Percentiles rank a stretch among this genome's conserved stretches.
phyloP scores from a whole-genome alignment of 2,797 vertebrate genomes.

The Myiotriccus ornatus region DNA sequence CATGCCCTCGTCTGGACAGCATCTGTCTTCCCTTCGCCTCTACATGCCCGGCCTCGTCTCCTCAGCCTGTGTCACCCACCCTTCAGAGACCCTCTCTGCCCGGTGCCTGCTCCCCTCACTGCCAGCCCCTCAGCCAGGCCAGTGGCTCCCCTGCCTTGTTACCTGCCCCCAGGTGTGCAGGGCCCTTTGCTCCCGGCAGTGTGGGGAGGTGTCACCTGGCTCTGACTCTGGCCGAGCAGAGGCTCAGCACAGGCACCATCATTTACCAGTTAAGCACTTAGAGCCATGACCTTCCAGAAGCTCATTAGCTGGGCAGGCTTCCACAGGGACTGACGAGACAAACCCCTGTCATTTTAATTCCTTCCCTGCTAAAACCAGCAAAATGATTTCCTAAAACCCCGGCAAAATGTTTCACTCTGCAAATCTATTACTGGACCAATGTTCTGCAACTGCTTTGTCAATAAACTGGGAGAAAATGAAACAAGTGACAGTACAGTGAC shows the following conservation, averaged over 20 bases:
- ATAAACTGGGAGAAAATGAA: not conserved
- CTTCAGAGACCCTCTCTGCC: not conserved
- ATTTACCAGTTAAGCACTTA: not conserved
- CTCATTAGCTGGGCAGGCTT: not conserved
- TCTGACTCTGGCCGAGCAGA: not conserved
- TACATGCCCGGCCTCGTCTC: fast-evolving
- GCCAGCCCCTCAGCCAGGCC: not conserved
- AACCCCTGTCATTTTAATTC: not conserved
- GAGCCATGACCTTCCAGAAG: not conserved
- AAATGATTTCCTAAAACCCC: not conserved
- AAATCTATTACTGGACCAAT: not conserved
- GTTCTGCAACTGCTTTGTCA: not conserved
- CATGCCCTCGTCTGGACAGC: fast-evolving
- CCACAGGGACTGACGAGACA: not conserved
- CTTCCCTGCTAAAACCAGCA: not conserved
- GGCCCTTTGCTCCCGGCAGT: fast-evolving
- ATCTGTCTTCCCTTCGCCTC: not conserved
- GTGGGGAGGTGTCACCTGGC: fast-evolving
- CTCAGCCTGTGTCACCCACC: not conserved
- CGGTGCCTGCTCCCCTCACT: not conserved
- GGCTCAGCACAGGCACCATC: not conserved
- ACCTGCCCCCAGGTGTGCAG: fast-evolving
- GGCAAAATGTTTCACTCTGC: not conserved
- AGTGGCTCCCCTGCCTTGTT: not conserved
- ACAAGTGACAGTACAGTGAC: not conserved